Evolutionary conservation across 2,888 invertebrate species (phyloP).

Genomic region (Limnephilus marmoratus): DNA sequence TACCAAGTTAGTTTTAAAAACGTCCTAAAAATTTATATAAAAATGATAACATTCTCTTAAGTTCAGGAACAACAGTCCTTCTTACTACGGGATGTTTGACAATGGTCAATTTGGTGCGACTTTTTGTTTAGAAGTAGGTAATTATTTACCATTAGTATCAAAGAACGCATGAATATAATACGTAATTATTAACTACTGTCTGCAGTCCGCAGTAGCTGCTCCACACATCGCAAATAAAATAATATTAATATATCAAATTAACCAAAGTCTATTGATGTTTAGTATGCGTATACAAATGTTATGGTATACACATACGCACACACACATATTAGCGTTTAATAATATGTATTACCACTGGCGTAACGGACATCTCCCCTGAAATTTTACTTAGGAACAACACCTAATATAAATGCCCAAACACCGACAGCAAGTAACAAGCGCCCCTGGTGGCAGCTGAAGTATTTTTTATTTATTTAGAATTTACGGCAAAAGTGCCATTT

Average conservation of each 20-base stretch:
- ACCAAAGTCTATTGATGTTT: slow-evolving; percentile 45
- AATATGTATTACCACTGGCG: background rate
- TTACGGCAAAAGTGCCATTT: too few relatives aligned
- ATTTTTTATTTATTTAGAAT: too few relatives aligned
- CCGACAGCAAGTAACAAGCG: too few relatives aligned
- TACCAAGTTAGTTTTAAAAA: too few relatives aligned
- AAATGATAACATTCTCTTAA: background rate
- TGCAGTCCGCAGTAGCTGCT: background rate
- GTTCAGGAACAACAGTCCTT: background rate
- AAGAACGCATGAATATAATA: background rate
- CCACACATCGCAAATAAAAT: slow-evolving; percentile 30
- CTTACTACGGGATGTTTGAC: background rate
- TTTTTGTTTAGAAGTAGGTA: background rate
- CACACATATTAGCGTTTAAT: background rate
- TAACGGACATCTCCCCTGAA: background rate
- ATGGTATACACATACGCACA: background rate
- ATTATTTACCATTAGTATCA: background rate
- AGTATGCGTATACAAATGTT: slow-evolving; percentile 28
- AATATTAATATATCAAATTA: slow-evolving; percentile 52
- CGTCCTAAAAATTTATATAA: background rate
- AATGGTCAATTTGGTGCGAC: background rate
- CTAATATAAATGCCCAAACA: too few relatives aligned
- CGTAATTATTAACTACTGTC: background rate
- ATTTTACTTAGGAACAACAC: background rate
- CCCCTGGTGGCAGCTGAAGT: too few relatives aligned